Evolutionary conservation across 2,888 invertebrate species (phyloP), one percentile per base, ranked within the genome.

Genomic region (Lepidocyrtinus sp.): DNA sequence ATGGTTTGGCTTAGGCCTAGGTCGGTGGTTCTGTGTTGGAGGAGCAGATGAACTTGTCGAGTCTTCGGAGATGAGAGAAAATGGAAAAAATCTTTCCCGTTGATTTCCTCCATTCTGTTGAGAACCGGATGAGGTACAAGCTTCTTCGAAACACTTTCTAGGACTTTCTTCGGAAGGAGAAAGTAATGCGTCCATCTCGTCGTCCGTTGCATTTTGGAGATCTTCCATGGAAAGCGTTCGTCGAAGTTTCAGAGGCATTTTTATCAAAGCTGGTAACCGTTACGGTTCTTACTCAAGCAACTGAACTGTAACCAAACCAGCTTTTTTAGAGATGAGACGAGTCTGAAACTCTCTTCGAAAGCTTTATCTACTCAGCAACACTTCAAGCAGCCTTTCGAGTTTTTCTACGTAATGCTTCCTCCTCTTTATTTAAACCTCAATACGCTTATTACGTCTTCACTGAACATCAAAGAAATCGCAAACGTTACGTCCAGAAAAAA

Each of bases 121-220:
- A 36, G 36, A 75, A 17, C 19, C 7, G 74, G 45, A 25, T 45
- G 45, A 67, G 67, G 15, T 19, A 59, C 36, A 22, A 46, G 59
- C 15, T 69, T 5, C 74, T 64, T 64, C 50, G 55, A 36, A 7
- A 36, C 36, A 36, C 59, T 65, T 67, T 22, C 61, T 59, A 27
- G 79, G 79, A 65, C 79, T 80, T 21, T 79, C 50, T 27, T 79
- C 50, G 55, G 79, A 73, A 26, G 74, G 63, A 68, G 83, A 82
- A 61, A 86, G 77, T 50, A 86, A 75, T 71, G 82, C 83, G 75
- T 86, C 85, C 84, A 86, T 86, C 73, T 86, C 85, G 46, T 85
- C 85, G 59, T 86, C 85, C 21, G 81, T 79, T 26, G 84, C 85
- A 76, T 83, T 82, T 46, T 75, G 73, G 27, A 86, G 77, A 68